These are phyloP conservation scores for Cyprinodon brontotheroides DNA, from an alignment of 2,113 vertebrate genomes.

Conservation along the genomic window DNA sequence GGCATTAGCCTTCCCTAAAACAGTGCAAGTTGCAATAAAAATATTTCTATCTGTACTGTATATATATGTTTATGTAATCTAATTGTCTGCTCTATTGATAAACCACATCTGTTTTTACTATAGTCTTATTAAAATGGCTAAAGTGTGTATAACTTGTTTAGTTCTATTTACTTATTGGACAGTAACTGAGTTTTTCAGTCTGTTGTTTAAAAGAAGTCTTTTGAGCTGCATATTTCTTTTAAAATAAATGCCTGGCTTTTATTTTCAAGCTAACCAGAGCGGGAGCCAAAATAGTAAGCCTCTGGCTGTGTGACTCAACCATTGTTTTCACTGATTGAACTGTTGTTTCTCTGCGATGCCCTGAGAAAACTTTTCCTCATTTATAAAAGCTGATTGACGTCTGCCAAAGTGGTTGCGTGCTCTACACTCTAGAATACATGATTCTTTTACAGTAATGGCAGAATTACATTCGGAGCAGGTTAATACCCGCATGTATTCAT, in stretches of 20 bases:
- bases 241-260: too few species aligned
- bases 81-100: too few species aligned
- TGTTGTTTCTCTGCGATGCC: not conserved
- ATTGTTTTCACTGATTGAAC: not conserved
- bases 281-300: not conserved
- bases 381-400: not conserved
- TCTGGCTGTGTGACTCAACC: not conserved
- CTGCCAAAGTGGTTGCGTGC: not conserved
- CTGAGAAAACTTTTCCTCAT: not conserved
- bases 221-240: too few species aligned
- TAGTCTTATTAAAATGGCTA: too few species aligned
- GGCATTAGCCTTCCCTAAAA: too few species aligned
- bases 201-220: too few species aligned
- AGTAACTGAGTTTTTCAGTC: too few species aligned
- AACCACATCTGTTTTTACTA: too few species aligned
- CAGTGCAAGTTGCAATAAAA: too few species aligned
- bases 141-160: not conserved
- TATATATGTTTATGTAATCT: too few species aligned
- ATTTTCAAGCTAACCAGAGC: not conserved
- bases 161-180: too few species aligned
- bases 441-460: conserved; percentile 5
- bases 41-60: too few species aligned
- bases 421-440: not conserved
- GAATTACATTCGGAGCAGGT: conserved; percentile 29
- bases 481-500: conserved; percentile 18